Evolutionary conservation across 1,140 invertebrate genomes (phyloP), one percentile per base, ranked within the genome.

Genomic region (Homalodisca vitripennis): DNA sequence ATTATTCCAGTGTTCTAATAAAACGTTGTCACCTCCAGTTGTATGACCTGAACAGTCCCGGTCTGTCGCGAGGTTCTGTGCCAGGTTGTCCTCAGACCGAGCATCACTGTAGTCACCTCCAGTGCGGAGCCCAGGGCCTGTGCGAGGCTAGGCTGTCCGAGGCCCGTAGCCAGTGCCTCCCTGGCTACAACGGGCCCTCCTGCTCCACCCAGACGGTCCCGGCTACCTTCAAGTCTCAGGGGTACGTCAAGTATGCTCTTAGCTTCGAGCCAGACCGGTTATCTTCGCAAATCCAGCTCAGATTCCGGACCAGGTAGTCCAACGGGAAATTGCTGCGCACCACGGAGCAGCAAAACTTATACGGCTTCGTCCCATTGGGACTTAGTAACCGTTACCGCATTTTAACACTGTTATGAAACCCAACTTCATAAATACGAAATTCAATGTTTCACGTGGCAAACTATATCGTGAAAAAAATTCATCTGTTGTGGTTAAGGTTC

Each of bases 231-330:
- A 91, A 93, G 77, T 86, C 89, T 0, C 92, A 95, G 77, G 96
- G 93, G 73, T 99, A 97, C 79, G 93, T 98, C 6, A 95, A 97
- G 77, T 98, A 98, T 80, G 94, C 94, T 0, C 81, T 98, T 1
- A 96, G 93, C 53, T 98, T 98, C 78, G 93, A 97, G 76, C 94
- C 94, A 1, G 92, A 97, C 76, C 85, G 92, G 66, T 98, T 94
- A 75, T 91, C 90, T 14, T 97, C 94, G 0, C 92, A 95, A 77
- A 88, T 98, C 68, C 95, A 98, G 78, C 78, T 98, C 31, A 82
- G 93, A 68, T 98, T 98, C 81, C 84, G 97, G 73, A 98, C 97
- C 0, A 84, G 97, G 26, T 94, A 98, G 78, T 88, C 89, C 57
- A 89, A 94, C 74, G 96, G 95, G 1, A 94, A 97, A 83, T 80